Percentiles rank a stretch among this genome's conserved stretches.
These are phyloP conservation scores for Pipa parva DNA, from an alignment of 2,113 vertebrate genomes.

Conservation along the genomic window DNA sequence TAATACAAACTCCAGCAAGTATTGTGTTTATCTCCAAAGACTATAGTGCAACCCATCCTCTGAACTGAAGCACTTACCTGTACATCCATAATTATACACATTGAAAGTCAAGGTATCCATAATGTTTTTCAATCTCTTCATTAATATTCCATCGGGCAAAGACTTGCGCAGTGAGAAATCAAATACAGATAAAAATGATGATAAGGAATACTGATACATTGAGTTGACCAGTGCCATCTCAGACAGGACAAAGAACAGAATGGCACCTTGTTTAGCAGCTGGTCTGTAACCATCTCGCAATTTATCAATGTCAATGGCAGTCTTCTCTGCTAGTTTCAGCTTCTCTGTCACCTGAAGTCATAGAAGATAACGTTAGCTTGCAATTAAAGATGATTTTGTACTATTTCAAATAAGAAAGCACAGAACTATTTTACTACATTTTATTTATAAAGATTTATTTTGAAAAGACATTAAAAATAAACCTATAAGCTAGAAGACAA, in stretches of 20 bases:
- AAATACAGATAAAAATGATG: constrained; percentile 87
- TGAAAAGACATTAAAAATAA: not conserved
- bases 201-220: constrained; percentile 96
- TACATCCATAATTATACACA: constrained; percentile 90
- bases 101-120: constrained; percentile 82
- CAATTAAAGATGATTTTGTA: not conserved
- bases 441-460: not conserved
- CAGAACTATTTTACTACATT: not conserved
- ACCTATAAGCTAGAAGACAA: not conserved
- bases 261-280: constrained; percentile 81
- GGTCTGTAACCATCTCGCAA: constrained; percentile 90
- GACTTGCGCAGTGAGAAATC: constrained; percentile 81
- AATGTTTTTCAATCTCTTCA: constrained; percentile 77
- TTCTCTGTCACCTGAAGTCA: constrained; percentile 84
- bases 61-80: constrained; percentile 61
- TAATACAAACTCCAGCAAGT: not conserved
- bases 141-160: constrained; percentile 66
- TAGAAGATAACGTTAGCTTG: not conserved
- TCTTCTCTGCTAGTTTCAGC: constrained; percentile 78
- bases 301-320: constrained; percentile 74
- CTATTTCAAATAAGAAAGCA: not conserved
- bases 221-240: constrained; percentile 90
- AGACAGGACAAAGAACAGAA: constrained; percentile 89
- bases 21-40: not conserved
- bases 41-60: not conserved